phyloP scores from a whole-genome alignment of 2,113 vertebrate species.

The Taurulus bubalis region DNA sequence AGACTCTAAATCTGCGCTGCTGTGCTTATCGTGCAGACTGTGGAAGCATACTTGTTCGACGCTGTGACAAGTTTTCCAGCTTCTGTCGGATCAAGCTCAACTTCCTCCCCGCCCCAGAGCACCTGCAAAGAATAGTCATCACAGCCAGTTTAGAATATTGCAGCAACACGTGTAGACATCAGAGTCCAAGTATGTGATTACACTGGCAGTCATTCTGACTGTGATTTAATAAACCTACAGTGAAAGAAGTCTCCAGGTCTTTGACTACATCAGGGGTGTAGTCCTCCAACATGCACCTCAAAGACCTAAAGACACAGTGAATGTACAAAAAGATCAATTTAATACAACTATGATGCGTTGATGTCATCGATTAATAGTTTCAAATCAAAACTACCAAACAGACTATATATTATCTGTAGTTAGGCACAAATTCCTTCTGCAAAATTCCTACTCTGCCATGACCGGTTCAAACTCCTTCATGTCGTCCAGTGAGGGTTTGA shows the following conservation, averaged over 20 bases:
- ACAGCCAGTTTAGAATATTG: background rate
- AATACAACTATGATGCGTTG: background rate
- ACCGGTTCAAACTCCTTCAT: slow-evolving; percentile 79
- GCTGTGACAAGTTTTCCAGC: slow-evolving; percentile 73
- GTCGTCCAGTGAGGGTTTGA: slow-evolving; percentile 78
- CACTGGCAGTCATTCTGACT: background rate
- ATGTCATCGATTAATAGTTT: background rate
- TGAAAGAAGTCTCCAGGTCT: slow-evolving; percentile 63
- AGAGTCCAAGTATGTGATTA: background rate
- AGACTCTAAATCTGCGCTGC: background rate
- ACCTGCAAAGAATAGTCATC: slow-evolving; percentile 70
- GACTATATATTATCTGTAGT: background rate
- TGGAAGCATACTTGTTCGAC: slow-evolving; percentile 74
- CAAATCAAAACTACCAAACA: background rate
- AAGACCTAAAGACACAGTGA: slow-evolving; percentile 67
- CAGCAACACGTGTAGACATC: background rate
- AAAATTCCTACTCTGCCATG: slow-evolving; percentile 70
- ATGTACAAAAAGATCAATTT: background rate
- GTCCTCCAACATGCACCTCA: slow-evolving; percentile 78
- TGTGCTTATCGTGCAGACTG: background rate
- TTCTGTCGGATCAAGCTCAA: slow-evolving; percentile 75
- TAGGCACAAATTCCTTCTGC: background rate
- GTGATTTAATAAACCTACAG: slow-evolving; percentile 71
- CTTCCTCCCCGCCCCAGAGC: slow-evolving; percentile 65
- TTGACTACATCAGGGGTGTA: slow-evolving; percentile 62